Percentiles rank a stretch among this genome's conserved stretches.
Conservation (phyloP, 2,888 invertebrate genomes). For the Agrypnus murinus region DNA sequence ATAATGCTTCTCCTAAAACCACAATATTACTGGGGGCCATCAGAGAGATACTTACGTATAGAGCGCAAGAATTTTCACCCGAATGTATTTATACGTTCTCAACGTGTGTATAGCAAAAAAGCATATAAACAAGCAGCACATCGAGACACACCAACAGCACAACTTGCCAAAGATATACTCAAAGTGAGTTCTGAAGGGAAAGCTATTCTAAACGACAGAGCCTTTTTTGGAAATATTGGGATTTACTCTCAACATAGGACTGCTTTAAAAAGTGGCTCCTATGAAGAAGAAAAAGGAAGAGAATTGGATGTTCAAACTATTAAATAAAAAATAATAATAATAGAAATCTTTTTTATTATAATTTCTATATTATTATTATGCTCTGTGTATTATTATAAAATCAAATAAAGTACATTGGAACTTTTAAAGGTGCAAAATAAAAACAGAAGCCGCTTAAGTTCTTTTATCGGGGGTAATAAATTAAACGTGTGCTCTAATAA, state of each 20-base stretch:
- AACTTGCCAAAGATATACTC: neutral
- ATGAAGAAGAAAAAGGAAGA: neutral
- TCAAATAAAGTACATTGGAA: too few relatives aligned
- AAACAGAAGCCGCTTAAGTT: too few relatives aligned
- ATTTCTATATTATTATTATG: too few relatives aligned
- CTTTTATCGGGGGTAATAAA: slow-evolving; percentile 1
- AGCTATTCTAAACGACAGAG: neutral
- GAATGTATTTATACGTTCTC: slow-evolving; percentile 54
- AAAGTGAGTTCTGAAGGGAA: neutral
- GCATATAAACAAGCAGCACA: neutral
- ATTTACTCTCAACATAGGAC: neutral
- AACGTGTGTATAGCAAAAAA: slow-evolving; percentile 36
- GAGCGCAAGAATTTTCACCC: slow-evolving; percentile 56
- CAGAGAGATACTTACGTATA: slow-evolving; percentile 46
- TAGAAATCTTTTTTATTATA: too few relatives aligned
- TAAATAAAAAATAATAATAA: too few relatives aligned
- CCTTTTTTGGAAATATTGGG: slow-evolving; percentile 22
- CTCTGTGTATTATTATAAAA: too few relatives aligned
- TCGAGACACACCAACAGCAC: neutral
- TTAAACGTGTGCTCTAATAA: slow-evolving; percentile 10
- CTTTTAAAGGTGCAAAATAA: too few relatives aligned
- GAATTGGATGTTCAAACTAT: neutral
- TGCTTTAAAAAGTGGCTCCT: neutral
- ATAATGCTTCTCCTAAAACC: slow-evolving; percentile 54
- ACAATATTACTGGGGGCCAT: slow-evolving; percentile 59